A percentile compares a stretch with the other conserved stretches of the same genome.
Conservation (phyloP, 2,888 invertebrate species). For the Criorhina ranunculi region DNA sequence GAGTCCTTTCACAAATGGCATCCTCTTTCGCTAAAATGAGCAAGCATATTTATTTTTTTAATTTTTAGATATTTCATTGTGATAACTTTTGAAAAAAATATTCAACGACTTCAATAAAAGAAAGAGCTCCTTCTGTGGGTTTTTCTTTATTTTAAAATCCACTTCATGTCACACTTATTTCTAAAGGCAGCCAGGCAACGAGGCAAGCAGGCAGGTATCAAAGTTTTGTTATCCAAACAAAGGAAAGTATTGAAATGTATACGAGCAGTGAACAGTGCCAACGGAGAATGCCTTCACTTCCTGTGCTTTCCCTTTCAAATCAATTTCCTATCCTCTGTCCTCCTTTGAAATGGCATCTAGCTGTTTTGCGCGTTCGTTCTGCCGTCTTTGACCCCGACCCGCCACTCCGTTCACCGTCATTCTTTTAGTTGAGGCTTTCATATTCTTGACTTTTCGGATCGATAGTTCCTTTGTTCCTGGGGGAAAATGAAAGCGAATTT, state of each 20-base stretch:
- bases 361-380: slow-evolving; percentile 26
- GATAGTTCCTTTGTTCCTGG: slow-evolving; percentile 71
- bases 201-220: slow-evolving; percentile 67
- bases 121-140: slow-evolving; percentile 1
- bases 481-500: slow-evolving; percentile 74
- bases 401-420: not conserved
- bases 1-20: slow-evolving; percentile 8
- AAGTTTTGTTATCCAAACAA: slow-evolving; percentile 74
- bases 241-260: slow-evolving; percentile 74
- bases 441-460: slow-evolving; percentile 76
- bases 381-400: not conserved
- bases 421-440: slow-evolving; percentile 44
- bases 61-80: slow-evolving; percentile 31
- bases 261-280: slow-evolving; percentile 43
- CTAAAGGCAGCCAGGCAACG: slow-evolving; percentile 8
- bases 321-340: slow-evolving; percentile 63
- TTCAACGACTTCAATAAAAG: slow-evolving; percentile 51
- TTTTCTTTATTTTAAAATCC: slow-evolving; percentile 59
- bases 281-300: slow-evolving; percentile 36
- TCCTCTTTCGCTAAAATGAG: slow-evolving; percentile 37
- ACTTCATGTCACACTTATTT: slow-evolving; percentile 65
- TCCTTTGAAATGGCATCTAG: slow-evolving; percentile 37
- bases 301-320: slow-evolving; percentile 73
- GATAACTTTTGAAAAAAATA: slow-evolving; percentile 60
- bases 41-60: slow-evolving; percentile 28